Base-by-base conservation (phyloP, 2,113 vertebrate species). In the Pelobates fuscus region DNA sequence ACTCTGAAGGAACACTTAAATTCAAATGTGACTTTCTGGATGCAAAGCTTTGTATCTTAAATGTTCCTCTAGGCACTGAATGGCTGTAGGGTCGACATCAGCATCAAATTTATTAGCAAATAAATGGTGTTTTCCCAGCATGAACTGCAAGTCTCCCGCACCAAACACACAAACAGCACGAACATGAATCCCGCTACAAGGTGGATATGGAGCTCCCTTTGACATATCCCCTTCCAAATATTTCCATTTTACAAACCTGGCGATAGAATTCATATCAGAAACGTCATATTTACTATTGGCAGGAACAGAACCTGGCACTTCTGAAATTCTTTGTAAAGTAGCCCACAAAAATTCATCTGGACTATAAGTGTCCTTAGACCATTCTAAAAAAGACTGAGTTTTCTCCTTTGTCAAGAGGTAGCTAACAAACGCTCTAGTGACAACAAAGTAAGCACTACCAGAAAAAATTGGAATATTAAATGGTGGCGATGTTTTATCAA, bases 31-130 rank as follows among this genome's bases (percentile, higher is more conserved):
- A 72, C 83, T 77, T 86, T 88, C 8, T 0, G 78, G 62, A 78
- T 85, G 81, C 62, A 93, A 70, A 60, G 89, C 85, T 85, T 92
- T 97, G 52, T 86, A 82, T 62, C 95, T 87, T 65, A 97, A 86
- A 82, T 96, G 80, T 61, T 91, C 91, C 71, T 97, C 95, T 79
- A 98, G 83, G 72, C 94, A 97, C 61, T 91, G 91, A 54, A 97
- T 63, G 14, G 91, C 90, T 76, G 93, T 85, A 25, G 86, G 83
- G 76, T 96, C 94, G 0, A 83, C 77, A 7, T 94, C 89, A 0
- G 63, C 63, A 55, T 98, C 96, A 79, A 98, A 96, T 82, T 97
- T 97, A 66, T 97, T 97, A 71, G 93, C 96, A 84, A 97, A 97
- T 11, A 97, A 86, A 75, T 98, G 95, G 70, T 92, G 94, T 3